Evolutionary conservation across 2,888 invertebrate genomes (phyloP), one percentile per base, ranked within the genome.

Genomic region (Hemaris fuciformis): DNA sequence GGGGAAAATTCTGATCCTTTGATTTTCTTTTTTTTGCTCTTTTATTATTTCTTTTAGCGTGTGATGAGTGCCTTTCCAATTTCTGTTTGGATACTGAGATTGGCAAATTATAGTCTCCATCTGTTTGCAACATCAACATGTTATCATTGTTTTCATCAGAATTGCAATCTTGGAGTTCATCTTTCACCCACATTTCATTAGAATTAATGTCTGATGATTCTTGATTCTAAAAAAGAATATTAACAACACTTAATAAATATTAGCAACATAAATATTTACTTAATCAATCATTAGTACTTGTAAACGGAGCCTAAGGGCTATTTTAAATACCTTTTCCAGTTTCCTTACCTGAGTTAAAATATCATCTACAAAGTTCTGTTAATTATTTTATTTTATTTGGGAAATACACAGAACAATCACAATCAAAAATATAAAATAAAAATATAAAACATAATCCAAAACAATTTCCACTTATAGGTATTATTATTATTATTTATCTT

Each of bases 151-250:
- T 64, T 58, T 82, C 81, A 41, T 83, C 83, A 20, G 73, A 74
- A 43, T 74, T 76, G 38, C 67, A 70, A 62, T 31, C 74, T 18
- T 79, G 76, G 1, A 74, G 60, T 53, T 81, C 81, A 62, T 81
- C 80, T 6, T 84, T 80, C 0, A 81, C 76, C 86, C 87, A 89
- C 62, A 83, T 76, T 68, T 86, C 84, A 57, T 79, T 79, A 2
- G 84, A 83, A 63, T 85, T 85, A 0, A 84, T 79, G 69, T 87
- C 85, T 41, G 78, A 69, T 15, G 72, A 62, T 53, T 87, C 83
- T 67, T 81, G 83, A 31, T 69, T 61, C 85, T 89, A 75, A 23
- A 73, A 73, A 7, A 15, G 60, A 71, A 66, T 58, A 46, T 27
- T 10, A 48, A 23, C 22, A 1, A 15, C 10, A 20, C 6, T 6